A percentile compares a stretch with the other conserved stretches of the same genome.
These are phyloP conservation scores for Phortica okadai DNA, from an alignment of 2,888 invertebrate genomes.

Conservation along the genomic window DNA sequence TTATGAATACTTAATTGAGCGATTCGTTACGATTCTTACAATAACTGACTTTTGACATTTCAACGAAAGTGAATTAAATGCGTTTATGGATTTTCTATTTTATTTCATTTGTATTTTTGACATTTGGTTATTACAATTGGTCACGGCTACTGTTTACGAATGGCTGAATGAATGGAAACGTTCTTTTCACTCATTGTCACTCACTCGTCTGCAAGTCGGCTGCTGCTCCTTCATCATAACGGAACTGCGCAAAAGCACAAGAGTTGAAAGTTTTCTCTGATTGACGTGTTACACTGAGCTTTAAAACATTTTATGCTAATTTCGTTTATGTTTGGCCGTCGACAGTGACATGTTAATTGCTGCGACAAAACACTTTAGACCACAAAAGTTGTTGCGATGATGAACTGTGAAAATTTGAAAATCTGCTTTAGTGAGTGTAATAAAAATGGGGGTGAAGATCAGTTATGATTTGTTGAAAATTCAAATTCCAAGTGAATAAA, in stretches of 20 bases:
- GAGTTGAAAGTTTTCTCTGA: constrained; percentile 66
- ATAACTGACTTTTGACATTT: constrained; percentile 30
- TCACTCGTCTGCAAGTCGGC: constrained; percentile 51
- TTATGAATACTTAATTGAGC: constrained; percentile 72
- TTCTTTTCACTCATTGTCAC: constrained; percentile 53
- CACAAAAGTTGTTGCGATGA: neutral
- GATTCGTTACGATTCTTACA: constrained; percentile 60
- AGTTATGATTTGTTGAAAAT: too few relatives aligned
- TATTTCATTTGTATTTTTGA: constrained; percentile 32
- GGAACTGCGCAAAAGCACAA: constrained; percentile 40
- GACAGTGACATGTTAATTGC: constrained; percentile 59
- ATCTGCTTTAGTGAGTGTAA: neutral
- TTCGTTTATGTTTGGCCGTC: constrained; percentile 50
- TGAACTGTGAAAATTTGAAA: neutral
- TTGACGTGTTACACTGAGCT: constrained; percentile 71
- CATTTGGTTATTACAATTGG: constrained; percentile 32
- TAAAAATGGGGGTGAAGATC: too few relatives aligned
- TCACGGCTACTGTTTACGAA: neutral
- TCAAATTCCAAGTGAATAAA: too few relatives aligned
- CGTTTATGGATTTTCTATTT: constrained; percentile 11
- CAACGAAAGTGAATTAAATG: constrained; percentile 54
- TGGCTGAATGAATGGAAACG: neutral
- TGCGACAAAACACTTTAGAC: constrained; percentile 56
- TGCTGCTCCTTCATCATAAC: neutral
- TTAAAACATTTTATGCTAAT: constrained; percentile 71